Evolutionary conservation across 2,113 vertebrate genomes (phyloP).

Genomic region (Oxyura jamaicensis): DNA sequence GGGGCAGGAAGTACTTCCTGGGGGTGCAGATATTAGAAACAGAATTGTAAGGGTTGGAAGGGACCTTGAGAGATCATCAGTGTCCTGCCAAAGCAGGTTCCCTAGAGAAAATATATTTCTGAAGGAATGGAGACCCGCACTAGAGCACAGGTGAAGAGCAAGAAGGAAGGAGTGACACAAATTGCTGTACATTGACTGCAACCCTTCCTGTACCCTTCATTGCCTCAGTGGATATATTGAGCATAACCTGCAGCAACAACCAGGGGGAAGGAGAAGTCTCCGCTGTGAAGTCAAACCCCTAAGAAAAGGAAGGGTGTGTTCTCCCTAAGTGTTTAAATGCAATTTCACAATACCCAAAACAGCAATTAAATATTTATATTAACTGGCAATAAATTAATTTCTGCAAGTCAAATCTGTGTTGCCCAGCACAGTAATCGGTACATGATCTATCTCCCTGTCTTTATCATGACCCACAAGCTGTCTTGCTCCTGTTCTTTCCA

Average conservation of each 20-base stretch:
- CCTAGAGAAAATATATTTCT: not conserved
- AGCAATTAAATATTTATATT: not conserved
- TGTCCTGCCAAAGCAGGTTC: no score
- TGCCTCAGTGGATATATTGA: not conserved
- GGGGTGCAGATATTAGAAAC: not conserved
- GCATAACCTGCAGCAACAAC: rapidly evolving
- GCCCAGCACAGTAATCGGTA: not conserved
- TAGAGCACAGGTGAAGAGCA: not conserved
- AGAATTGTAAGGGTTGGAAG: no score
- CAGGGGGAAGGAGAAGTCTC: not conserved
- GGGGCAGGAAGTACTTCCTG: not conserved
- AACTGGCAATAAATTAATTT: not conserved
- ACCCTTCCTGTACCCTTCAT: rapidly evolving
- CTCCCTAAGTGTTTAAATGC: not conserved
- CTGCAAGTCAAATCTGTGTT: not conserved
- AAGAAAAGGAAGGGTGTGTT: not conserved
- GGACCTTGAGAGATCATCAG: no score
- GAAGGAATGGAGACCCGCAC: not conserved
- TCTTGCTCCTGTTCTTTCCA: not conserved
- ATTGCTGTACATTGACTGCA: not conserved
- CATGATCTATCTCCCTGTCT: not conserved
- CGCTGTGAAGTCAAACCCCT: not conserved
- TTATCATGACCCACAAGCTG: rapidly evolving
- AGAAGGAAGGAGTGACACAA: not conserved
- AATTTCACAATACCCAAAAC: not conserved